Percentiles rank a stretch among this genome's conserved stretches.
Evolutionary conservation across 2,113 vertebrate species (phyloP).

Genomic region (Chloroceryle aenea): DNA sequence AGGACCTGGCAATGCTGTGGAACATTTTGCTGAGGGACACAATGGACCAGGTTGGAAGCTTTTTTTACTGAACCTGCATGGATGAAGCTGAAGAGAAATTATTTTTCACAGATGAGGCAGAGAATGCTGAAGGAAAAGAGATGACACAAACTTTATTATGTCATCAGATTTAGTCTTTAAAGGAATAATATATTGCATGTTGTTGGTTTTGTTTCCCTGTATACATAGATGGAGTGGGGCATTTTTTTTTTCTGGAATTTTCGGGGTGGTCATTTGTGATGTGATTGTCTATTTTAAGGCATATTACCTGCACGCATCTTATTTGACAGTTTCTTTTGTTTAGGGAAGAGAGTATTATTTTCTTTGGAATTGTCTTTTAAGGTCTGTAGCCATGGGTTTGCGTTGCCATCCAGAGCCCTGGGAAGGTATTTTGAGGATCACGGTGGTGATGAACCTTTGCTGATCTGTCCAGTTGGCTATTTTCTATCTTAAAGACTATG

Average conservation of each 20-base stretch:
- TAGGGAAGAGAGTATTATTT: background rate
- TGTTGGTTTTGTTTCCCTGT: background rate
- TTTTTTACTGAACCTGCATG: background rate
- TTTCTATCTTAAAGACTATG: background rate
- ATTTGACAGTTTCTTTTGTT: background rate
- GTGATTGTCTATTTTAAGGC: background rate
- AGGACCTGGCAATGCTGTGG: background rate
- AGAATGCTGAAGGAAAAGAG: background rate
- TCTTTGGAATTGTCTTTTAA: background rate
- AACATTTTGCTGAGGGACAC: constrained; percentile 55
- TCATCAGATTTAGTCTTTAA: background rate
- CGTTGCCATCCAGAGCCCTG: background rate
- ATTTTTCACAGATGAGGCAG: constrained; percentile 12
- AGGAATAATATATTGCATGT: background rate
- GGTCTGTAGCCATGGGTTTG: background rate
- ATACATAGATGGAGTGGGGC: background rate
- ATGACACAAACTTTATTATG: background rate
- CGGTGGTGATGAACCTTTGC: background rate
- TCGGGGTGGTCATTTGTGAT: background rate
- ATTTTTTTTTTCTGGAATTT: background rate
- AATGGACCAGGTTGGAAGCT: constrained; percentile 40
- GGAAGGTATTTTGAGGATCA: background rate
- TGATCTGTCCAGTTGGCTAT: background rate
- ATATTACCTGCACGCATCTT: background rate
- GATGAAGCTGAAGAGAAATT: constrained; percentile 37